Evolutionary conservation across 2,113 vertebrate species (phyloP), one percentile per base, ranked within the genome.

Genomic region (Perca flavescens): DNA sequence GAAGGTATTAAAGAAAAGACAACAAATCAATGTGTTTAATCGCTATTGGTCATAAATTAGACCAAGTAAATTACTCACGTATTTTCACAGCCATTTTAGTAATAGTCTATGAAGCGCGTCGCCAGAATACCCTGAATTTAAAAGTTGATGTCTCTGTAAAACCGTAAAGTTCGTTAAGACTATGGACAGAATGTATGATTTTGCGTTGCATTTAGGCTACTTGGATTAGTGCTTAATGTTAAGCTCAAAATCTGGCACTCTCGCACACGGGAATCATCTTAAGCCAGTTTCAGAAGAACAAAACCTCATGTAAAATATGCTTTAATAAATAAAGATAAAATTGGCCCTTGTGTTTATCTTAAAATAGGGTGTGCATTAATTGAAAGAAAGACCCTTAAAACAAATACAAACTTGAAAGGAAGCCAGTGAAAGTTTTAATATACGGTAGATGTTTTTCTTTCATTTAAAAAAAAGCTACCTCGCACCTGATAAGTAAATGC

Each of bases 221-320:
- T 73, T 65, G 19, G 65, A 76, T 79, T 46, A n/a, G 22, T 66
- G 53, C 11, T 54, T 36, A 36, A 21, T 70, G 19, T 60, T 34
- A 74, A 73, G 1, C 13, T 65, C 11, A 21, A 66, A 82, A 82
- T 64, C 43, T 74, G 74, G 57, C 68, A 28, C 16, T 11, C 3
- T 9, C 3, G 46, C 46, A 70, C 49, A 54, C 28, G 3, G 53
- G 53, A 61, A 74, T 72, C 25, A 60, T 49, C 21, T 65, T 63
- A 40, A 36, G 47, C 12, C 52, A 74, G 17, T 36, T 62, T 3
- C 2, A 60, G 17, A 60, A 36, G 12, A 25, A 14, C 61, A n/a
- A 15, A 3, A 14, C 40, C 5, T 65, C 40, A 14, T 65, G 21
- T 52, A 46, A 64, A 31, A 56, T 40, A 46, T n/a, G 57, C 28